Percentiles rank a stretch among this genome's conserved stretches.
Conservation (phyloP, 1,140 invertebrate species). For the Drosophila yakuba region DNA sequence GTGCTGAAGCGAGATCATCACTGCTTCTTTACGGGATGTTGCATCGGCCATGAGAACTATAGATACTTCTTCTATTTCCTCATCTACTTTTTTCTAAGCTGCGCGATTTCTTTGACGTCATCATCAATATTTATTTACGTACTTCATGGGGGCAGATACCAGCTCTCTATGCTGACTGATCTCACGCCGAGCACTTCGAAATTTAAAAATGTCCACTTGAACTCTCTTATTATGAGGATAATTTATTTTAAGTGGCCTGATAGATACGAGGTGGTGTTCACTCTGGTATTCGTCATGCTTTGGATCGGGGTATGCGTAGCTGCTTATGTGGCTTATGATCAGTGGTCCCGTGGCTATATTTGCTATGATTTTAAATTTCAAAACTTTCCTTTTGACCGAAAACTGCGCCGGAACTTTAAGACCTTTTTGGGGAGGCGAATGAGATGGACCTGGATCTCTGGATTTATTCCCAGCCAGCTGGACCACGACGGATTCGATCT, state of each 20-base stretch:
- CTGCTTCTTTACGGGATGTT: conserved; percentile 1
- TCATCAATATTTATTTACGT: background rate
- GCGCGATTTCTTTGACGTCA: background rate
- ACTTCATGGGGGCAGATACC: background rate
- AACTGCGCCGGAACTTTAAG: background rate
- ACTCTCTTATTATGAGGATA: background rate
- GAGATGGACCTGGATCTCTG: background rate
- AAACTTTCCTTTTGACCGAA: background rate
- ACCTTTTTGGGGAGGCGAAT: background rate
- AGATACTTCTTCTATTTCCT: conserved; percentile 14
- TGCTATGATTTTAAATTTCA: background rate
- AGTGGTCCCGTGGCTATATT: background rate
- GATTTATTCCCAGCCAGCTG: background rate
- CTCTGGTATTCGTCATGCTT: background rate
- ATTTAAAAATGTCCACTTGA: background rate
- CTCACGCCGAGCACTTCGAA: no score
- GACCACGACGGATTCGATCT: background rate
- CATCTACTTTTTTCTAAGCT: background rate
- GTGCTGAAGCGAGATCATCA: conserved; percentile 10
- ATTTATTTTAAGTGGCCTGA: background rate
- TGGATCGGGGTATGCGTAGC: background rate
- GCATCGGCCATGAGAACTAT: conserved; percentile 9
- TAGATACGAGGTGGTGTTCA: background rate
- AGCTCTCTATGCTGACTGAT: background rate
- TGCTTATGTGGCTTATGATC: background rate